These are phyloP conservation scores for Nycticebus coucang DNA, from an alignment of 2,113 vertebrate species.

Conservation along the genomic window DNA sequence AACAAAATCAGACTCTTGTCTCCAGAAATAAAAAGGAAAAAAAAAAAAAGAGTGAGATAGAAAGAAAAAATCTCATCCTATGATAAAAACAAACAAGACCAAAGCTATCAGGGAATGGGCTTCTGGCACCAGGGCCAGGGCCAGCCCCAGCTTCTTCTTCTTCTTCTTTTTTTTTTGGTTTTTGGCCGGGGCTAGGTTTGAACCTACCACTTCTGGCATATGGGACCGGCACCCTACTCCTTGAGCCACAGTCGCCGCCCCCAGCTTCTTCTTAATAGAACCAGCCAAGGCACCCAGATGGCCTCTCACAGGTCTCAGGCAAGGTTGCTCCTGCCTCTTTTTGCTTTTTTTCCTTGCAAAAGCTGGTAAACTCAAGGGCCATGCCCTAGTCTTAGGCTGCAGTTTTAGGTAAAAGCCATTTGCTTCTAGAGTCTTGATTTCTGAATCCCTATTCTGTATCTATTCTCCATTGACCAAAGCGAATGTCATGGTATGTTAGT, in stretches of 20 bases:
- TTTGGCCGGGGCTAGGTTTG: too few relatives aligned
- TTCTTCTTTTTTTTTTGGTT: too few relatives aligned
- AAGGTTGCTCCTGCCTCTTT: not conserved
- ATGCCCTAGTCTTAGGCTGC: not conserved
- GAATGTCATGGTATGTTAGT: not conserved
- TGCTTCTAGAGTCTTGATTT: slow-evolving; percentile 14
- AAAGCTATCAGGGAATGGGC: not conserved
- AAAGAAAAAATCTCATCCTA: not conserved
- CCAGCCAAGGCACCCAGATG: not conserved
- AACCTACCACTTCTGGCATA: too few relatives aligned
- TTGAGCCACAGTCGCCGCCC: too few relatives aligned
- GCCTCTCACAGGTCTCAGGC: not conserved
- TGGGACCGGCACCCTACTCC: too few relatives aligned
- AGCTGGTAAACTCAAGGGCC: not conserved
- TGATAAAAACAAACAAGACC: not conserved
- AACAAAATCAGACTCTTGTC: too few relatives aligned
- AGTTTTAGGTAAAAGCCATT: not conserved
- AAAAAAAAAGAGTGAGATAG: not conserved
- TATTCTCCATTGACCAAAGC: not conserved
- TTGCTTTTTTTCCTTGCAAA: not conserved
- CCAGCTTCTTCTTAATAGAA: not conserved
- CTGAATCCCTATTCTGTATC: not conserved
- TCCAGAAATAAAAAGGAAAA: too few relatives aligned
- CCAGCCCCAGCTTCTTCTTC: not conserved
- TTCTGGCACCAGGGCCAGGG: not conserved